Percentiles rank a stretch among this genome's conserved stretches.
Conservation (phyloP, 2,888 invertebrate genomes). For the Pachycephus smyrnensis region DNA sequence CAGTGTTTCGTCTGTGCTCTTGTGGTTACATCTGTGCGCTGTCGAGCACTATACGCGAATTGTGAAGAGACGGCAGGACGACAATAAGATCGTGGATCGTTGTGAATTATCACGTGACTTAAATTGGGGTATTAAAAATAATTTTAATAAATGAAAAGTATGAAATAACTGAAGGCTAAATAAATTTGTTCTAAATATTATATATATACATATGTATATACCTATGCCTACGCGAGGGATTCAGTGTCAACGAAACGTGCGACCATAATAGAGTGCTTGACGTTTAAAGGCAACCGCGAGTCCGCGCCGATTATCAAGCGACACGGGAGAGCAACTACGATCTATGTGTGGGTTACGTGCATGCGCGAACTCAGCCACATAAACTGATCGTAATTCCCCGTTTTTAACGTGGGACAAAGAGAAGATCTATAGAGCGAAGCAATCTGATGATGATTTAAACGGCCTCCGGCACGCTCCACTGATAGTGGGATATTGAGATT, state of each 20-base stretch:
- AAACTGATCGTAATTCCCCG: too few species aligned
- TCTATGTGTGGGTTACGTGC: conserved; percentile 53
- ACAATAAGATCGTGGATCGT: neutral
- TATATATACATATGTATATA: neutral
- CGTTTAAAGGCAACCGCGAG: conserved; percentile 11
- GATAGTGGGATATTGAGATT: neutral
- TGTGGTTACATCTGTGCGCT: neutral
- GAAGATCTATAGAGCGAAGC: neutral
- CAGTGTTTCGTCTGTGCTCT: neutral
- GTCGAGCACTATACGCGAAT: neutral
- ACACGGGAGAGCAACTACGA: conserved; percentile 1
- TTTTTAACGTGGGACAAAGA: neutral
- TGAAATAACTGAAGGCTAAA: neutral
- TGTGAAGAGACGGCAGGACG: neutral
- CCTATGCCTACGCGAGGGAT: neutral
- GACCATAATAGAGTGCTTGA: neutral
- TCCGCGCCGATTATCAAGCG: conserved; percentile 1
- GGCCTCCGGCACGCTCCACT: neutral
- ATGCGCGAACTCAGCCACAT: conserved; percentile 26
- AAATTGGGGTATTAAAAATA: neutral
- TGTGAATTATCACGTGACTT: neutral
- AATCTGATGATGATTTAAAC: neutral
- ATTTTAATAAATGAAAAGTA: neutral
- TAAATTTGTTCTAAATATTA: neutral
- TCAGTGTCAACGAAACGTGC: neutral